These are phyloP conservation scores for Paracanthobrama guichenoti DNA, from an alignment of 2,113 vertebrate species.

Conservation along the genomic window DNA sequence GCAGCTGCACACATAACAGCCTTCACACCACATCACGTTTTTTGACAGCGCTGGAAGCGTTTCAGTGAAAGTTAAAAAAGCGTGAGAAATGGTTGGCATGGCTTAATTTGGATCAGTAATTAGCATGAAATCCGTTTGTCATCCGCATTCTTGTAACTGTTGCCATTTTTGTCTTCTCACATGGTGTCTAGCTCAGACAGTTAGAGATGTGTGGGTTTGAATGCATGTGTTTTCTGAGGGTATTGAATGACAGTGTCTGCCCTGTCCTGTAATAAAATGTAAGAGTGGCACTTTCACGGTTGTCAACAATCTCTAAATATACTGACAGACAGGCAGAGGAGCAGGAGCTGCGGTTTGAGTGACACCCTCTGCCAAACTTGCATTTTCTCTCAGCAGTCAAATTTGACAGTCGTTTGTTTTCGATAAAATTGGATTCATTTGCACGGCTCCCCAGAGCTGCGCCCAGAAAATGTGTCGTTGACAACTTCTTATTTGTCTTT, in stretches of 20 bases:
- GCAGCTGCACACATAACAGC: conserved; percentile 31
- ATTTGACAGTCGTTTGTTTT: conserved; percentile 48
- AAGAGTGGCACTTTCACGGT: conserved; percentile 73
- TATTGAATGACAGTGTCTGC: conserved; percentile 67
- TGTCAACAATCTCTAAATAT: conserved; percentile 76
- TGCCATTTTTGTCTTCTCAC: conserved; percentile 50
- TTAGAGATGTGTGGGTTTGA: conserved; percentile 45
- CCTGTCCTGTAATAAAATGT: conserved; percentile 74
- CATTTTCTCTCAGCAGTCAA: conserved; percentile 46
- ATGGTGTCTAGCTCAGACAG: conserved; percentile 47
- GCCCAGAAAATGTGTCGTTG: conserved; percentile 47
- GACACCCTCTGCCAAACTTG: conserved; percentile 46
- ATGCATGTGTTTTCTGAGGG: conserved; percentile 52
- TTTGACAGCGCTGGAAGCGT: conserved; percentile 22
- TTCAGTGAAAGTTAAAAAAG: conserved; percentile 33
- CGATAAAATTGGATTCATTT: conserved; percentile 56
- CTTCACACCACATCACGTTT: conserved; percentile 6
- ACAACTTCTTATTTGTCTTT: conserved; percentile 54
- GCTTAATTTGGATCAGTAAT: conserved; percentile 49
- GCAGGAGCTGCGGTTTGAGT: conserved; percentile 49
- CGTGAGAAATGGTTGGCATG: conserved; percentile 14
- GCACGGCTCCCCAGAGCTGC: conserved; percentile 42
- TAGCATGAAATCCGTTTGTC: conserved; percentile 54
- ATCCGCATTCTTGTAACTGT: conserved; percentile 47
- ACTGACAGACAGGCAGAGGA: conserved; percentile 60